Conservation (phyloP, 2,888 invertebrate genomes). For the Kuschelorhynchus macadamiae region DNA sequence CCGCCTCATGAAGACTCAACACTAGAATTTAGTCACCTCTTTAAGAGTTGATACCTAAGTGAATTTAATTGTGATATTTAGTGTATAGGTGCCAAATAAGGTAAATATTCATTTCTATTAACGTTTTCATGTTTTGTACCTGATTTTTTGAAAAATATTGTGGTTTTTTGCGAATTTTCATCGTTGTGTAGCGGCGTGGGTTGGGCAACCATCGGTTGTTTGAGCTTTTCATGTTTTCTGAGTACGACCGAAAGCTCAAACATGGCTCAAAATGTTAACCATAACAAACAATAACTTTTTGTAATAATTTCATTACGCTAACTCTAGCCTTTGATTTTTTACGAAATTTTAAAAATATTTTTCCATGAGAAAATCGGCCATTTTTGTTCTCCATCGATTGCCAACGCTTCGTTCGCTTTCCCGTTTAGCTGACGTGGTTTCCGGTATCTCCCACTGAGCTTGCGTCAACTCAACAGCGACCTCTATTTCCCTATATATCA, state of each 20-base stretch:
- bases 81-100: constrained; percentile 70
- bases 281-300: constrained; percentile 16
- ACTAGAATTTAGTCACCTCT: constrained; percentile 64
- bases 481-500: constrained; percentile 22
- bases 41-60: constrained; percentile 64
- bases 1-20: constrained; percentile 65
- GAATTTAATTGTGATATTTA: constrained; percentile 69
- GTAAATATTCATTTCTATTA: constrained; percentile 59
- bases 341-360: constrained; percentile 58
- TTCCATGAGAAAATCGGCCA: constrained; percentile 69
- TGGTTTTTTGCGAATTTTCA: constrained; percentile 26
- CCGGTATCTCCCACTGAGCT: constrained; percentile 56
- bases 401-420: constrained; percentile 63
- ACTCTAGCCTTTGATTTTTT: constrained; percentile 24
- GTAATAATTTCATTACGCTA: constrained; percentile 17
- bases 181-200: constrained; percentile 14
- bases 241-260: constrained; percentile 53
- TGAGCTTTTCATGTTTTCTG: constrained; percentile 55
- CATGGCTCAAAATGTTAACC: constrained; percentile 18
- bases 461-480: constrained; percentile 52
- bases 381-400: constrained; percentile 61
- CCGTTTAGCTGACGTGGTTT: constrained; percentile 59
- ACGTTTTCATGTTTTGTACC: constrained; percentile 5
- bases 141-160: constrained; percentile 13
- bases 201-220: constrained; percentile 31